Conservation (phyloP, 2,888 invertebrate genomes). For the Agrotis puta region DNA sequence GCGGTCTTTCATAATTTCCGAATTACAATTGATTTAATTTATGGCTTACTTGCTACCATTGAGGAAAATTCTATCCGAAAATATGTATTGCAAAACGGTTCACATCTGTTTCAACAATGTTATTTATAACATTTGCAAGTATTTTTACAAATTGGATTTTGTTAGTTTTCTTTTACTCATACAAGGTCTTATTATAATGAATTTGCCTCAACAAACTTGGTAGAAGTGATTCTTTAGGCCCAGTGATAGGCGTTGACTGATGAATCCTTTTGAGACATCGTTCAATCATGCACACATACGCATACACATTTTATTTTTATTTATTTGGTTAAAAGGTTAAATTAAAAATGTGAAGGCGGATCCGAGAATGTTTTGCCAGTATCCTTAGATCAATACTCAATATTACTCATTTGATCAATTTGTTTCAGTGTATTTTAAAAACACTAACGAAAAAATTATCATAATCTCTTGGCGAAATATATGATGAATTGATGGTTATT, state of each 20-base stretch:
- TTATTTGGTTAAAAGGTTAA: neutral
- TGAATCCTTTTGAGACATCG: conserved; percentile 28
- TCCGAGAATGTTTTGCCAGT: neutral
- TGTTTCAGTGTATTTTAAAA: neutral
- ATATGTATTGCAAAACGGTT: neutral
- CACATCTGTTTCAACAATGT: neutral
- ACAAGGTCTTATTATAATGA: conserved; percentile 21
- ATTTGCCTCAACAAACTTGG: conserved; percentile 20
- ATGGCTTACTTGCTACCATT: neutral
- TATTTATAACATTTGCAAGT: neutral
- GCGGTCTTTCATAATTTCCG: conserved; percentile 29
- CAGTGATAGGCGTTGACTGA: conserved; percentile 41
- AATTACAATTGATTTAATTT: conserved; percentile 9
- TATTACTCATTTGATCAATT: conserved; percentile 16
- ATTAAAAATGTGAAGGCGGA: neutral
- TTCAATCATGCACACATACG: conserved; percentile 46
- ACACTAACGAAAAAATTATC: neutral
- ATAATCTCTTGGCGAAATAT: neutral
- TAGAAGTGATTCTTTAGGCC: conserved; percentile 31
- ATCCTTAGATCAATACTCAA: neutral
- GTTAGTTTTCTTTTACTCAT: neutral
- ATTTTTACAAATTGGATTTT: conserved; percentile 2
- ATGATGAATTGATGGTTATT: neutral
- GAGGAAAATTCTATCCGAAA: neutral
- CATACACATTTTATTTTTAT: conserved; percentile 3